These are phyloP conservation scores for Neodon shergylaensis DNA, from an alignment of 2,113 vertebrate species.

Conservation along the genomic window DNA sequence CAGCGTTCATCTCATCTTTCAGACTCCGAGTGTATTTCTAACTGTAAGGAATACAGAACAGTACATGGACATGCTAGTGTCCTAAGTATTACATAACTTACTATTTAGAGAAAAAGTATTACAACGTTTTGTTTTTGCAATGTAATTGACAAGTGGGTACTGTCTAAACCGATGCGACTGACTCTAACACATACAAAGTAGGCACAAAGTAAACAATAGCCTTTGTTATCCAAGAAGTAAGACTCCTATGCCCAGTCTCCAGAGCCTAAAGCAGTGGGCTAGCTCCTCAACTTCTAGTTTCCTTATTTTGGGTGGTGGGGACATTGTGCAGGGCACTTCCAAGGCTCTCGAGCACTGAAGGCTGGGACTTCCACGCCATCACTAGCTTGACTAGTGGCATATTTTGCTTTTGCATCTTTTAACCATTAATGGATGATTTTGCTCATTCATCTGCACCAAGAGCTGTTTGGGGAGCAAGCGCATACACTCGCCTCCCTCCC, in stretches of 20 bases:
- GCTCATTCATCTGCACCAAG: neutral
- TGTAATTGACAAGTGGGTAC: neutral
- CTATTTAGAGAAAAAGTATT: neutral
- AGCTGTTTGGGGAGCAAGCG: neutral
- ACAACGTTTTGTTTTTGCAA: neutral
- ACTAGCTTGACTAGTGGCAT: neutral
- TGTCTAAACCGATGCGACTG: neutral
- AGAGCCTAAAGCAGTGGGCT: neutral
- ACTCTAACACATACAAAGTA: neutral
- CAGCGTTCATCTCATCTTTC: neutral
- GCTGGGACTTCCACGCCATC: constrained; percentile 7
- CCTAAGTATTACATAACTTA: neutral
- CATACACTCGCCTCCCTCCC: neutral
- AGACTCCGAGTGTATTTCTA: neutral
- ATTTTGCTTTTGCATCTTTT: constrained; percentile 25
- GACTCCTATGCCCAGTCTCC: neutral
- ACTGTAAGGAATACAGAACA: neutral
- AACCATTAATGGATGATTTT: neutral
- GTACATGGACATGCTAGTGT: neutral
- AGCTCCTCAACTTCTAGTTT: neutral
- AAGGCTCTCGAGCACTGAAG: neutral
- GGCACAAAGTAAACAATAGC: neutral
- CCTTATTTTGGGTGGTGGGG: neutral
- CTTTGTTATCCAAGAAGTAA: neutral
- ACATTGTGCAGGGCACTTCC: neutral